Percentiles rank a stretch among this genome's conserved stretches.
Conservation (phyloP, 2,888 invertebrate species). For the Frankliniella intonsa region DNA sequence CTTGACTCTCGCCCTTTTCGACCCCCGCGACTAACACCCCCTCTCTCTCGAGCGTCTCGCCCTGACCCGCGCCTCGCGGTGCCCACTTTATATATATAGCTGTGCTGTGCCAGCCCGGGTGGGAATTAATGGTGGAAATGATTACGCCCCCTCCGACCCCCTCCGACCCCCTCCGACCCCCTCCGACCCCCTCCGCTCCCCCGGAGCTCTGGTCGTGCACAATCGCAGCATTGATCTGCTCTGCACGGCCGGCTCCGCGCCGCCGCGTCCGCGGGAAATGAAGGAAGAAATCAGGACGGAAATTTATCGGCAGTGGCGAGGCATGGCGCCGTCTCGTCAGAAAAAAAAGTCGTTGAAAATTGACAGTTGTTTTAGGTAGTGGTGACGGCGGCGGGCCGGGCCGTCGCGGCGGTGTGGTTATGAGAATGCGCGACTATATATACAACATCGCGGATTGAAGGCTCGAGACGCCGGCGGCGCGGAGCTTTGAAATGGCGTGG, state of each 20-base stretch:
- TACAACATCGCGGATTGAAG: too few species aligned
- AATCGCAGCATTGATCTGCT: slow-evolving; percentile 2
- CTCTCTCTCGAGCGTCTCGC: not conserved
- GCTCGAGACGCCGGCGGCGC: not conserved
- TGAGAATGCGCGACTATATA: too few species aligned
- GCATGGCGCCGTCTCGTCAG: too few species aligned
- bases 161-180: too few species aligned
- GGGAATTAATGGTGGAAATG: not conserved
- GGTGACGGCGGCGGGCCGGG: too few species aligned
- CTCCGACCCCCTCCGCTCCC: too few species aligned
- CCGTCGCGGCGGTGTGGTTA: too few species aligned
- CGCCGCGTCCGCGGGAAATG: not conserved
- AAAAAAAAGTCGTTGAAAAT: too few species aligned
- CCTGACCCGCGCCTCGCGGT: not conserved
- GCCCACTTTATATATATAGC: not conserved
- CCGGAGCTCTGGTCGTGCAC: not conserved
- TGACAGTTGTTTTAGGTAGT: too few species aligned
- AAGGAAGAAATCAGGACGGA: not conserved
- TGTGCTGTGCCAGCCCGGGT: not conserved
- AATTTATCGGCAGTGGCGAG: not conserved
- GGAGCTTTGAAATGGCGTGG: not conserved
- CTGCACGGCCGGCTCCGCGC: not conserved
- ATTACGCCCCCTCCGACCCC: too few species aligned
- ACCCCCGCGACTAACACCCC: not conserved
- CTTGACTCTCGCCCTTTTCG: not conserved